A percentile compares a stretch with the other conserved stretches of the same genome.
Evolutionary conservation across 2,888 invertebrate genomes (phyloP).

Genomic region (Sarcophaga variegata): DNA sequence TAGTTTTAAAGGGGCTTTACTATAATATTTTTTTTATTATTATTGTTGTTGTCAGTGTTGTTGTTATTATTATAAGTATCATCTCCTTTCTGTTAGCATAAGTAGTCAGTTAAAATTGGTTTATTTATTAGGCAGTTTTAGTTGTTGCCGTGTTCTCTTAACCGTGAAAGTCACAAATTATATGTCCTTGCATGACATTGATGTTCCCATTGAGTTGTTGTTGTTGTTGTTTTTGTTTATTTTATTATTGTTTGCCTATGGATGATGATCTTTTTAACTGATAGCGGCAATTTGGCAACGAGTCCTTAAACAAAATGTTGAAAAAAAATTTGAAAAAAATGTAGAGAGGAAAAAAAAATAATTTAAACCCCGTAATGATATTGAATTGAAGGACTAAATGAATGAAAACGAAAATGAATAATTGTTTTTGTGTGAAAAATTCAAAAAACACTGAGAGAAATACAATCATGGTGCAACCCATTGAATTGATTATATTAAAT

Average conservation of each 20-base stretch:
- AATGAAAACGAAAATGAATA: slow-evolving; percentile 3
- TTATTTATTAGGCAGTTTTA: background rate
- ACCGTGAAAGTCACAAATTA: slow-evolving; percentile 81
- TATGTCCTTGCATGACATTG: slow-evolving; percentile 60
- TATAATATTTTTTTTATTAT: slow-evolving; percentile 33
- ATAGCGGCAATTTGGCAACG: slow-evolving; percentile 80
- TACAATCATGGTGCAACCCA: background rate
- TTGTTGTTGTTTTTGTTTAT: slow-evolving; percentile 36
- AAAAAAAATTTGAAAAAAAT: slow-evolving; percentile 12
- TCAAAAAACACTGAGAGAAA: slow-evolving; percentile 31
- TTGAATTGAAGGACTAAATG: background rate
- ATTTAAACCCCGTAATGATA: background rate
- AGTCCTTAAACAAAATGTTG: slow-evolving; percentile 71
- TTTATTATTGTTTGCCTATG: slow-evolving; percentile 18
- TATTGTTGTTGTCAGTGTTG: slow-evolving; percentile 2
- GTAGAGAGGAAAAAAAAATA: slow-evolving; percentile 11
- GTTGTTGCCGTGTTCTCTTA: slow-evolving; percentile 71
- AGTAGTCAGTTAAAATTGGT: slow-evolving; percentile 24
- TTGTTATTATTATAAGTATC: background rate
- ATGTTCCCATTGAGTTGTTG: slow-evolving; percentile 51
- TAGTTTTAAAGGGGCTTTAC: slow-evolving; percentile 40
- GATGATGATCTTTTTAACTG: slow-evolving; percentile 78
- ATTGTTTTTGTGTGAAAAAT: slow-evolving; percentile 41
- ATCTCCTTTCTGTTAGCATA: slow-evolving; percentile 10
- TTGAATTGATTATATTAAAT: too few species aligned